Evolutionary conservation across 1,140 invertebrate species (phyloP), one percentile per base, ranked within the genome.

Genomic region (Dendroctonus ponderosae): DNA sequence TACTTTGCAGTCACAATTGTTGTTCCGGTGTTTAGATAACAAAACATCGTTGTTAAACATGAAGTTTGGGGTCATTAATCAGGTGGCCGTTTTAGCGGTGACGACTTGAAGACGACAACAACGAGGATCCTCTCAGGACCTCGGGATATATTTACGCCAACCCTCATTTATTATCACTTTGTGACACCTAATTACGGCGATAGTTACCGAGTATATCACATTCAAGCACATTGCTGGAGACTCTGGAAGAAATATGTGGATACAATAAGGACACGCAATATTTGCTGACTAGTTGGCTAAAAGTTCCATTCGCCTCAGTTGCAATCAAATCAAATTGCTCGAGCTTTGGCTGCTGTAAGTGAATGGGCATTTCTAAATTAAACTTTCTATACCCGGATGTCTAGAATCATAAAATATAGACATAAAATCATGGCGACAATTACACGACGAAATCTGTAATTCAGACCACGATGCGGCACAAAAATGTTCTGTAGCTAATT

Each of bases 1-100:
- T 67, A 61, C 57, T 61, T 67, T 53, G 43, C 51, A 69, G 74
- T 74, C 71, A 70, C 71, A 71, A 66, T 70, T 67, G 67, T 69
- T 74, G 73, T 72, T 71, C 69, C 59, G 72, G 69, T 72, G 72
- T 75, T 75, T 75, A 74, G 69, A 71, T 74, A 73, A 75, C 74
- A 75, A 74, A 75, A 74, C 72, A 67, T 61, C 66, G 68, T 62
- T 74, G 72, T 74, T 75, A 68, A 75, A 72, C 72, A 73, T 72
- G 70, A 72, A 75, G 70, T 73, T 72, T 68, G 61, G 62, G 69
- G 68, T 72, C 74, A 75, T 75, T 75, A 75, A 75, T 75, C 74
- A 75, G 71, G 61, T 65, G 69, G 62, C 51, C 67, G 70, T 52
- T 68, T 62, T 58, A 62, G 63, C 52, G 65, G 68, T 67, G 73